Base-by-base conservation (phyloP, 1,140 invertebrate genomes). In the Solenopsis invicta region DNA sequence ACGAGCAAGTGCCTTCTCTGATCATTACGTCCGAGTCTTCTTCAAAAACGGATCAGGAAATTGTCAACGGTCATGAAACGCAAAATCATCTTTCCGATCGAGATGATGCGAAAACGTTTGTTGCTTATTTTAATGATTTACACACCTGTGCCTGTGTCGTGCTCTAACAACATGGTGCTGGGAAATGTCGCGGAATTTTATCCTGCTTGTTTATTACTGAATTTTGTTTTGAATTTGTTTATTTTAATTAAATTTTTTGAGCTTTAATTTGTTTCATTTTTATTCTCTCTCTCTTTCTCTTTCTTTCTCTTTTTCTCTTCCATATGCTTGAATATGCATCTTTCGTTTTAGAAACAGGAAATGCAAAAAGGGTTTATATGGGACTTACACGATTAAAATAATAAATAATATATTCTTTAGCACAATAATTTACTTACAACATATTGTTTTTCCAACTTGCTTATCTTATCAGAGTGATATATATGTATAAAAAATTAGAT, bases 61-160 rank as follows among this genome's bases (percentile, higher is more conserved):
- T 74, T 75, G 3, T 29, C 80, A 75, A 4, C 69, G n/a, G 34
- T 74, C 16, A 21, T 6, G 24, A 69, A 56, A 69, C 1, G 6
- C 64, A 81, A 81, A 81, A 48, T 81, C 37, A n/a, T 81, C 64
- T 59, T 29, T 41, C 50, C 29, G 37, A 59, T 80, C 61, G 12
- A 66, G 59, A 84, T 16, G 18, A 75, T 84, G 21, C 13, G 9
- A 37, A 74, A 84, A 84, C 54, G 80, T 84, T 84, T 61, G 80
- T 84, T 75, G 56, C 13, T 84, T 75, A 16, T 61, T 74, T 84
- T 75, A 18, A 34, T 62, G 18, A 48, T 62, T 74, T 84, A 54
- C 24, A 45, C 16, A 34, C 21, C 2, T 82, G 48, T 80, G 8
- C 74, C 13, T 75, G 69, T 18, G 4, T 16, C 29, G 21, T n/a